These are phyloP conservation scores for Phymanthus crucifer DNA, from an alignment of 92 coral and sea anemone species.

Conservation along the genomic window DNA sequence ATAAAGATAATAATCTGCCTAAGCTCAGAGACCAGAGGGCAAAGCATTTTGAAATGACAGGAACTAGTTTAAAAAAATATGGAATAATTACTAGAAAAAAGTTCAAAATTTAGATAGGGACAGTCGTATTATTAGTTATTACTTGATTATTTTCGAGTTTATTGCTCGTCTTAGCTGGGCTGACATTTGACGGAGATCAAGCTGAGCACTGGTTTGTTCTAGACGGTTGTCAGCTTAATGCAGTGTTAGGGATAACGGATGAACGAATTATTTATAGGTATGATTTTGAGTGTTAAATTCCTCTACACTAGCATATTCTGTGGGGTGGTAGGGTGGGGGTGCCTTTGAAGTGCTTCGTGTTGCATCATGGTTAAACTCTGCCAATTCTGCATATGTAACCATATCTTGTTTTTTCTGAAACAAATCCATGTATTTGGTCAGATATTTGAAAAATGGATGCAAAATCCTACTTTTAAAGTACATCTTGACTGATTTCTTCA, in stretches of 20 bases:
- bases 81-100: too few relatives aligned
- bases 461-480: neutral
- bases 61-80: too few relatives aligned
- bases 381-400: neutral
- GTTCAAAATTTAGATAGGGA: too few relatives aligned
- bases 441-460: neutral
- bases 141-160: neutral
- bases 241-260: too few relatives aligned
- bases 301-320: neutral
- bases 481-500: neutral
- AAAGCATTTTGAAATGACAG: too few relatives aligned
- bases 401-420: neutral
- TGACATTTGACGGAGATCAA: neutral
- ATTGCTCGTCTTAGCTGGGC: neutral
- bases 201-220: neutral
- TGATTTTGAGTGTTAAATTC: neutral
- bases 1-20: too few relatives aligned
- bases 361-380: conserved; percentile 1
- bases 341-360: neutral
- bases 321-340: conserved; percentile 1
- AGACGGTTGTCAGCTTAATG: neutral
- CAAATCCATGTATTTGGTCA: neutral
- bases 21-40: too few relatives aligned
- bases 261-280: too few relatives aligned
- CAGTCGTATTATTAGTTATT: neutral